Evolutionary conservation across 1,140 invertebrate genomes (phyloP), one percentile per base, ranked within the genome.

Genomic region (Drosophila ironensis): DNA sequence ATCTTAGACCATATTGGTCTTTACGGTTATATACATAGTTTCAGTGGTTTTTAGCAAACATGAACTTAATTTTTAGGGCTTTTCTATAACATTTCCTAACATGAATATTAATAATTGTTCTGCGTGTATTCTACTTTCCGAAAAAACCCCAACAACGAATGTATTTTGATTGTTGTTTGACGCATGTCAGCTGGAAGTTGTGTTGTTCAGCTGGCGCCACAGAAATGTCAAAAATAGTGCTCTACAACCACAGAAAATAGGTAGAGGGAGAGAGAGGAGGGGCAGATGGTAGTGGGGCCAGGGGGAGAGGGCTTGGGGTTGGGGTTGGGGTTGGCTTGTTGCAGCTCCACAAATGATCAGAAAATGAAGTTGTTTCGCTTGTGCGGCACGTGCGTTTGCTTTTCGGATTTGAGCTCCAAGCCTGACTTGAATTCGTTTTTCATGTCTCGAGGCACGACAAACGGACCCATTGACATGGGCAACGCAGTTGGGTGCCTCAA

Each of bases 91-190:
- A n/a, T n/a, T n/a, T n/a, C n/a, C n/a, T n/a, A n/a, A n/a, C n/a
- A n/a, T n/a, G n/a, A 22, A 22, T 22, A 22, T 22, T 22, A 22
- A 5, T 22, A 22, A 5, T 30, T 30, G n/a, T 30, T 12, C 30
- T 16, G 6, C 12, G n/a, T 16, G 6, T 2, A 16, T 16, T 16
- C 14, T 16, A 8, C 8, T 37, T 17, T 17, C 33, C 14, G 12
- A 48, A 45, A 42, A 52, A 47, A 53, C 22, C 38, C 28, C 45
- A 70, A 38, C 48, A 64, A 24, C 61, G 68, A 72, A 74, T 77
- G 69, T 78, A 82, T 84, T 82, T 82, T 82, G 78, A 82, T 82
- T 84, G 78, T 84, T 84, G 78, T 86, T 84, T 84, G 80, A 84
- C 80, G 80, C 80, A 84, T 86, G 78, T 84, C 78, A 86, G 75